These are phyloP conservation scores for Pachycephala philippinensis DNA, from an alignment of 2,113 vertebrate species.

Conservation along the genomic window DNA sequence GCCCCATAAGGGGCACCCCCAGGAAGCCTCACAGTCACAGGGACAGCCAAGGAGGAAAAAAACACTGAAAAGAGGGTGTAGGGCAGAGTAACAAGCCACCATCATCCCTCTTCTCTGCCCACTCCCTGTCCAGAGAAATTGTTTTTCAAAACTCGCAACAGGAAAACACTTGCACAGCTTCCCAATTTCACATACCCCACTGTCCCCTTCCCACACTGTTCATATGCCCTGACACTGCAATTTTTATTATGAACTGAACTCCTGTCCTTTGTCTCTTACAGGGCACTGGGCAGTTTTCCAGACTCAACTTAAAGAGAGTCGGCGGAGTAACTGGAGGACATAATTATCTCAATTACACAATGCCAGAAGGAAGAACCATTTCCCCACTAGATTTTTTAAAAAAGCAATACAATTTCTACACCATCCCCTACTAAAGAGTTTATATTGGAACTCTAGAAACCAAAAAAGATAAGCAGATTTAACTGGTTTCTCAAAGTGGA, in stretches of 20 bases:
- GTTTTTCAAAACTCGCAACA: background rate
- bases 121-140: background rate
- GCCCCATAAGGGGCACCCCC: background rate
- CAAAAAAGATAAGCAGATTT: background rate
- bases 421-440: background rate
- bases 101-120: background rate
- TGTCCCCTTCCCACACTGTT: background rate
- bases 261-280: background rate
- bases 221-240: background rate
- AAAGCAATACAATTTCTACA: background rate
- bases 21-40: background rate
- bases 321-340: background rate
- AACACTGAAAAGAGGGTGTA: background rate
- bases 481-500: background rate
- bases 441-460: background rate
- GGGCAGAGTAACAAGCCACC: background rate
- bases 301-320: background rate
- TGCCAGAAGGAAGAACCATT: background rate
- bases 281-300: slow-evolving; percentile 7
- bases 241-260: background rate
- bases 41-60: background rate
- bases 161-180: background rate
- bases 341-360: background rate
- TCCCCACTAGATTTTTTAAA: background rate
- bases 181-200: background rate